Conservation (phyloP, 2,797 vertebrate species). For the Pseudochirops corinnae region DNA sequence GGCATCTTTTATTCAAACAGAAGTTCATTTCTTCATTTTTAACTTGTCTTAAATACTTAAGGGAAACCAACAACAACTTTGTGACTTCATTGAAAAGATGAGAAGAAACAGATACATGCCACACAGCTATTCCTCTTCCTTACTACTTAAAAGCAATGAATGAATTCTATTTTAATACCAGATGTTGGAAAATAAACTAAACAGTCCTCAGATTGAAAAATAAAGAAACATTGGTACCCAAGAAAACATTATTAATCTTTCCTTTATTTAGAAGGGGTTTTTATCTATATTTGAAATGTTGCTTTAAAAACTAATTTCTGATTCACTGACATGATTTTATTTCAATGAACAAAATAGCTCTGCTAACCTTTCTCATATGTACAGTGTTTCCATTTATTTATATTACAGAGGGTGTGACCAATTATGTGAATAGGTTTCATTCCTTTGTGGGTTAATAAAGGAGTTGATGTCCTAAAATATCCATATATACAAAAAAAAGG, state of each 20-base stretch:
- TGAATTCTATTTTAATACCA: neutral
- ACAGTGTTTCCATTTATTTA: neutral
- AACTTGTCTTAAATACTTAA: neutral
- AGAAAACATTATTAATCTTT: neutral
- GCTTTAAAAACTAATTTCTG: conserved; percentile 39
- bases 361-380: conserved; percentile 12
- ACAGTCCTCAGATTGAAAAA: neutral
- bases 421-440: conserved; percentile 60
- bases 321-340: conserved; percentile 4
- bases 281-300: conserved; percentile 22
- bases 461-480: conserved; percentile 58
- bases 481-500: conserved; percentile 45
- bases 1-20: too few species aligned
- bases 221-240: neutral
- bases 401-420: neutral
- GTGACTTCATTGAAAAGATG: neutral
- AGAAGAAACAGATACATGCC: neutral
- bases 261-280: neutral
- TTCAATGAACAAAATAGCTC: conserved; percentile 27
- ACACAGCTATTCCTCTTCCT: neutral
- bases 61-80: neutral
- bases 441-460: conserved; percentile 71
- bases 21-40: neutral
- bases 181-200: neutral
- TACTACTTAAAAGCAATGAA: neutral